phyloP scores from a whole-genome alignment of 2,797 vertebrate genomes.

The Syncerus caffer region DNA sequence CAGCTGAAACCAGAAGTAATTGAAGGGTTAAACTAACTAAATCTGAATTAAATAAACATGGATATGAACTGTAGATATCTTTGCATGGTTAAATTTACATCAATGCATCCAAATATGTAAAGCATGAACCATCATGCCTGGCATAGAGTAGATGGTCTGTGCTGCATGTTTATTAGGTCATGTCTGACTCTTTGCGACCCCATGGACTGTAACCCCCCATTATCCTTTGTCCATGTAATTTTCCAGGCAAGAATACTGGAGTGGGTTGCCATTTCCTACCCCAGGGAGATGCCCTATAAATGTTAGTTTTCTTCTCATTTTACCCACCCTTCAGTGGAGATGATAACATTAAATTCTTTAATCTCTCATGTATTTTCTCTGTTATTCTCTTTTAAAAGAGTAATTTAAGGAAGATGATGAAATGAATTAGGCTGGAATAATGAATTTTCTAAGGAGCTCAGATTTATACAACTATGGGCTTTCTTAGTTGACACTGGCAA shows the following conservation, averaged over 20 bases:
- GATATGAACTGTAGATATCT: neutral
- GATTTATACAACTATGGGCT: constrained; percentile 91
- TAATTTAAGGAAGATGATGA: constrained; percentile 87
- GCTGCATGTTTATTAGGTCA: neutral
- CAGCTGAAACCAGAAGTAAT: neutral
- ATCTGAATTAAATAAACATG: neutral
- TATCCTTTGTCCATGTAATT: neutral
- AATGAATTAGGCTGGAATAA: constrained; percentile 87
- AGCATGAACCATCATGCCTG: neutral
- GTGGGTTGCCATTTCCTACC: neutral
- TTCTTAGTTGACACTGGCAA: constrained; percentile 91
- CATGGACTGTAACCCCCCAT: neutral
- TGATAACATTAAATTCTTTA: neutral
- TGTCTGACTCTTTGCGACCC: neutral
- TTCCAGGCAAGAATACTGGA: neutral
- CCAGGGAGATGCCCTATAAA: neutral
- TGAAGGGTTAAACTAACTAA: neutral
- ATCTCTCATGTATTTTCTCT: neutral
- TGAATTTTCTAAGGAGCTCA: constrained; percentile 89
- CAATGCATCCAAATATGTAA: neutral
- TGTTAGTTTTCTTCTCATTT: neutral
- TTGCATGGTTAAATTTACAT: neutral
- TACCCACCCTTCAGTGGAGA: neutral
- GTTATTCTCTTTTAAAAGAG: constrained; percentile 80
- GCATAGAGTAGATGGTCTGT: neutral